phyloP scores from a whole-genome alignment of 2,888 invertebrate genomes.

The Drosophila recens region DNA sequence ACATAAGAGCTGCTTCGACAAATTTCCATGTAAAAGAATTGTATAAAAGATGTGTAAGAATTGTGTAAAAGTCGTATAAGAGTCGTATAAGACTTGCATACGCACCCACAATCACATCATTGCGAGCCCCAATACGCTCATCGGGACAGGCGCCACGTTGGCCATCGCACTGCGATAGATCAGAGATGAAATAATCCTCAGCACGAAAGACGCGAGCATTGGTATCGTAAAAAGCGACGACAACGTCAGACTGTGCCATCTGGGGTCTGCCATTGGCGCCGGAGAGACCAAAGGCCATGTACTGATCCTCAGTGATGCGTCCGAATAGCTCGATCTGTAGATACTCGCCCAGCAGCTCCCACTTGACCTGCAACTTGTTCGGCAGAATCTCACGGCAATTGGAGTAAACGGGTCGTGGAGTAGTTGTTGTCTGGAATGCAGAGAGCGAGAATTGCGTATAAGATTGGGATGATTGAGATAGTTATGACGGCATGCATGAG shows the following conservation, averaged over 20 bases:
- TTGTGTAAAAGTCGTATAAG: not conserved
- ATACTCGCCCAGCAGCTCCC: conserved; percentile 92
- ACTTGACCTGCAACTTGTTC: conserved; percentile 93
- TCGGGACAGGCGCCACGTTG: conserved; percentile 94
- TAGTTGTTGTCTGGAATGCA: conserved; percentile 90
- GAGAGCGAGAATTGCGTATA: conserved; percentile 13
- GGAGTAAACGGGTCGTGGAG: conserved; percentile 88
- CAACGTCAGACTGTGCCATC: conserved; percentile 94
- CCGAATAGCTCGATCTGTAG: conserved; percentile 93
- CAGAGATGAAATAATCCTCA: conserved; percentile 94
- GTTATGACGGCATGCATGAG: conserved; percentile 48
- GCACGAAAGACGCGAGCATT: conserved; percentile 88
- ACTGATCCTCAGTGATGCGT: conserved; percentile 92
- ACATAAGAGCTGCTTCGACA: not conserved
- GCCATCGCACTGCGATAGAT: conserved; percentile 93
- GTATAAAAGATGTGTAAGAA: not conserved
- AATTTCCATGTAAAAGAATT: not conserved
- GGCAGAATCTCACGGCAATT: conserved; percentile 95
- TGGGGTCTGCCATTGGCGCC: conserved; percentile 90
- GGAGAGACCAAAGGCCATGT: conserved; percentile 94
- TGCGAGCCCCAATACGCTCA: conserved; percentile 91
- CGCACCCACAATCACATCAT: conserved; percentile 90
- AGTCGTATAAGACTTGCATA: not conserved
- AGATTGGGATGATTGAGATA: not conserved
- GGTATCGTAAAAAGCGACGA: conserved; percentile 91